A percentile compares a stretch with the other conserved stretches of the same genome.
Conservation (phyloP, 2,113 vertebrate genomes). For the Eurystomus gularis region DNA sequence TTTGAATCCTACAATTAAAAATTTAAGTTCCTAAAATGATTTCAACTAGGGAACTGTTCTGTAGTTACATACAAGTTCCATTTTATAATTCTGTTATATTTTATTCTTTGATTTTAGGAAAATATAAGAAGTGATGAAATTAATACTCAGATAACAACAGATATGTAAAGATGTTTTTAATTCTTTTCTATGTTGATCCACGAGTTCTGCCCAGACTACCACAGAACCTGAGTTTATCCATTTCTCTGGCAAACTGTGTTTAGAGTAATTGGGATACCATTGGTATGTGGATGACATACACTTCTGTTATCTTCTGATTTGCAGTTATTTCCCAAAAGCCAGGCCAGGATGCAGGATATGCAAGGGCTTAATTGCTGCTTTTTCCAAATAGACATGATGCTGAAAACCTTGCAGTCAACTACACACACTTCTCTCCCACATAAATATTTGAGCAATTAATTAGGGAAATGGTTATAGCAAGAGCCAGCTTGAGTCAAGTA, state of each 20-base stretch:
- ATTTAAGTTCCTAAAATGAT: neutral
- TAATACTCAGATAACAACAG: neutral
- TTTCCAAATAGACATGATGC: neutral
- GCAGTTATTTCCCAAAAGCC: neutral
- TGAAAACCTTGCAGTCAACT: neutral
- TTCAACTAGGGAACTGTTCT: neutral
- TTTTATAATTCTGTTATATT: neutral
- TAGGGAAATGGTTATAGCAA: neutral
- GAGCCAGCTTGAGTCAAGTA: neutral
- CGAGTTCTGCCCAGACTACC: neutral
- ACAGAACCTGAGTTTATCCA: neutral
- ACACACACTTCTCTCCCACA: neutral
- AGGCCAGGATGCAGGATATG: neutral
- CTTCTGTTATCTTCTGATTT: neutral
- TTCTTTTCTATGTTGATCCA: neutral
- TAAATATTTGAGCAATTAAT: neutral
- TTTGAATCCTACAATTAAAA: neutral
- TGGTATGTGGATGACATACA: neutral
- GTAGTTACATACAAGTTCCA: neutral
- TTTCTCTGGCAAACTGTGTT: neutral
- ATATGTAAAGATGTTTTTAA: neutral
- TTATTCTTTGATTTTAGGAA: conserved; percentile 39
- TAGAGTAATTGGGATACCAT: neutral
- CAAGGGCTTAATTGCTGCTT: neutral
- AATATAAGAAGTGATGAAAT: neutral